Percentiles rank a stretch among this genome's conserved stretches.
These are phyloP conservation scores for Ormyrus nitidulus DNA, from an alignment of 2,888 invertebrate species.

Conservation along the genomic window DNA sequence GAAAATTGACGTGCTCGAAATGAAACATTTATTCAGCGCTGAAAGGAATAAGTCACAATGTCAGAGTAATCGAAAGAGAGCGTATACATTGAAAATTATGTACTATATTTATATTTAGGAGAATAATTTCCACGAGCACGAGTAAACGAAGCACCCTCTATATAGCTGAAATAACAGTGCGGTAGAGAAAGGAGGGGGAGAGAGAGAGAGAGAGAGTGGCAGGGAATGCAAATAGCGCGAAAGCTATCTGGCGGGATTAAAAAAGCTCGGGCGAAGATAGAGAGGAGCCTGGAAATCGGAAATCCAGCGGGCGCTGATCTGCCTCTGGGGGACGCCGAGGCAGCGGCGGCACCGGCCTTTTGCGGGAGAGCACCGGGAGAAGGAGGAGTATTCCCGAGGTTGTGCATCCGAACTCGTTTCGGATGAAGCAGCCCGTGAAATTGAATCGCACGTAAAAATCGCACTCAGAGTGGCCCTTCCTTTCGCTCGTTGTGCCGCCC, in stretches of 20 bases:
- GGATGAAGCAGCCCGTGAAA: constrained; percentile 62
- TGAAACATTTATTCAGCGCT: too few species aligned
- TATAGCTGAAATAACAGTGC: constrained; percentile 21
- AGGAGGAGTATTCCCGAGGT: constrained; percentile 40
- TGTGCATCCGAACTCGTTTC: constrained; percentile 58
- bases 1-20: too few species aligned
- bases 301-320: constrained; percentile 49
- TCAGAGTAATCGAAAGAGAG: too few species aligned
- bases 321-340: constrained; percentile 18
- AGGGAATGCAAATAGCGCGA: not conserved
- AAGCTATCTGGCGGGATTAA: not conserved
- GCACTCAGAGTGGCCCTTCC: constrained; percentile 41
- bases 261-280: too few species aligned
- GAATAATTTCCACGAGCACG: too few species aligned
- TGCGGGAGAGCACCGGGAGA: constrained; percentile 3
- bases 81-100: too few species aligned
- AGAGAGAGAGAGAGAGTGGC: not conserved
- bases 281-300: constrained; percentile 42
- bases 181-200: not conserved
- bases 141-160: too few species aligned
- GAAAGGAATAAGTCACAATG: too few species aligned
- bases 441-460: constrained; percentile 63
- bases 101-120: too few species aligned
- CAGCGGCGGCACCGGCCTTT: constrained; percentile 15
- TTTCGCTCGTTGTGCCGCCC: constrained; percentile 4